Base-by-base conservation (phyloP, 2,113 vertebrate species). In the Phaethon lepturus region DNA sequence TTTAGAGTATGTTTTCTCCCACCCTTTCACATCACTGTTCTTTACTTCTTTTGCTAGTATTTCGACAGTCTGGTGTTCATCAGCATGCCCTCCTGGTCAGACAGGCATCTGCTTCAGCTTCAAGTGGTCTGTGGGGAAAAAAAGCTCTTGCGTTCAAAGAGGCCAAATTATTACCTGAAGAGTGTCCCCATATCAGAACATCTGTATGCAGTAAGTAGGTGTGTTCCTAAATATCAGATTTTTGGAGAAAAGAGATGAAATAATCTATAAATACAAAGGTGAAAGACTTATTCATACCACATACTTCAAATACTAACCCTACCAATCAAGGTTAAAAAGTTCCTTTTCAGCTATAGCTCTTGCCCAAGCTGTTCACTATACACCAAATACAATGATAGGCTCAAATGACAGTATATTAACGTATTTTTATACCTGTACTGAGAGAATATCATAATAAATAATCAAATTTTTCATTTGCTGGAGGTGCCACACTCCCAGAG, bases 51-150 rank as follows among this genome's bases (percentile, higher is more conserved):
- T 73, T 45, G 33, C 38, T 82, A 35, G 49, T 14, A 38, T 85
- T 92, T 85, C 69, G 45, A 67, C 33, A 85, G 81, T 31, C 81
- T 93, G 87, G 58, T 50, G 74, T 58, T 86, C 85, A 90, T 73
- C 96, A 96, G 53, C 45, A 58, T 63, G 88, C 50, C 85, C 90
- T 73, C 75, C 63, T 86, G 71, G 58, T 66, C 71, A 93, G 85
- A 11, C 56, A 95, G 58, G 67, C 80, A 94, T 76, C 81, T 93
- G 78, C 69, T 94, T 90, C 90, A 80, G 58, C 66, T 92, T 96
- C 81, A 86, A 73, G 81, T 16, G 23, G 22, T 88, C 87, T 62
- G 40, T 18, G 47, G 60, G 25, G 3, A 23, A 78, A 73, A 86
- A 76, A 92, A 62, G 17, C 45, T 71, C 77, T 62, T 50, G 22